phyloP scores from a whole-genome alignment of 2,888 invertebrate genomes.

The Meteorus cinctellus region DNA sequence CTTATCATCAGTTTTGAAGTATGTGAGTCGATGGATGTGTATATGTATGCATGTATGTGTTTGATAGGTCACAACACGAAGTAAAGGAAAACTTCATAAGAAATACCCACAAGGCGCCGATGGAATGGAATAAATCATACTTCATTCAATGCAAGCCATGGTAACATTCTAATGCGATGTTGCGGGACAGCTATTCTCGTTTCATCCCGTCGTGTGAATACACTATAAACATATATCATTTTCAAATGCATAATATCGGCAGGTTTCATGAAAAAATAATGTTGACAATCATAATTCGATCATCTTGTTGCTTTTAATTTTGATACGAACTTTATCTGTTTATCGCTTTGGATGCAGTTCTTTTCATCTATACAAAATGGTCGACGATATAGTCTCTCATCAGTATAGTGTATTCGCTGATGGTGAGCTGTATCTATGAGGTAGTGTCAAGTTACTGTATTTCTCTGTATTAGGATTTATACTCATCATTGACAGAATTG shows the following conservation, averaged over 20 bases:
- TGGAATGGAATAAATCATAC: constrained; percentile 46
- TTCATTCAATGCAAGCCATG: constrained; percentile 56
- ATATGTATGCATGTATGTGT: neutral
- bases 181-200: constrained; percentile 52
- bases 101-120: constrained; percentile 35
- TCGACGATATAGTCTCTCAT: constrained; percentile 4
- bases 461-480: constrained; percentile 45
- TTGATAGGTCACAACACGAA: neutral
- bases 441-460: constrained; percentile 36
- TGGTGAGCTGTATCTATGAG: constrained; percentile 37
- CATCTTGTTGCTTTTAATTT: neutral
- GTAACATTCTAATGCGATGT: constrained; percentile 49
- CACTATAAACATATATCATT: constrained; percentile 47
- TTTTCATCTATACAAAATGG: neutral
- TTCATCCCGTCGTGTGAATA: constrained; percentile 43
- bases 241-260: neutral
- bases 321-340: neutral
- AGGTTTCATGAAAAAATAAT: neutral
- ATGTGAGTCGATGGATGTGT: neutral
- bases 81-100: constrained; percentile 27
- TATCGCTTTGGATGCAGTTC: neutral
- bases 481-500: constrained; percentile 81
- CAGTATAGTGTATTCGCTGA: neutral
- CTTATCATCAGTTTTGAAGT: constrained; percentile 74
- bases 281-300: neutral